Percentiles rank a stretch among this genome's conserved stretches.
phyloP scores from a whole-genome alignment of 1,140 invertebrate species.

The Eulimnadia texana region DNA sequence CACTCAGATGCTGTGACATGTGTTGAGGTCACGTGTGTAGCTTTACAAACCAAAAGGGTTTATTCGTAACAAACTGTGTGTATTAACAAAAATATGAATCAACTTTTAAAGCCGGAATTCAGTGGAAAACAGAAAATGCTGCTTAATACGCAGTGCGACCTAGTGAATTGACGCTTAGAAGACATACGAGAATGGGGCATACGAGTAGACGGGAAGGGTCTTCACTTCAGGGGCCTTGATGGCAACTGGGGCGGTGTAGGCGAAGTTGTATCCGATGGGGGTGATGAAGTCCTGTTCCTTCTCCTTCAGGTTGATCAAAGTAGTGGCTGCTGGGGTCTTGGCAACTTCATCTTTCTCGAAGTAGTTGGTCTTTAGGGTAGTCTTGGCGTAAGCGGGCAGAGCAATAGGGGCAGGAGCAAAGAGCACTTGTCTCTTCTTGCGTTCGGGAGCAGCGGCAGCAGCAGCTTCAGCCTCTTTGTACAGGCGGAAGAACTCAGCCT shows the following conservation, averaged over 20 bases:
- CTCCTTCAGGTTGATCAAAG: slow-evolving; percentile 8
- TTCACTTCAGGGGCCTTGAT: slow-evolving; percentile 21
- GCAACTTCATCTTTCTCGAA: slow-evolving; percentile 18
- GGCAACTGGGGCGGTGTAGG: slow-evolving; percentile 19
- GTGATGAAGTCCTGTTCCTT: slow-evolving; percentile 3
- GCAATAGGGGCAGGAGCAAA: background rate
- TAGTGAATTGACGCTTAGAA: background rate
- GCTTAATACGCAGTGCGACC: too few species aligned
- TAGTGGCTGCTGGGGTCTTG: slow-evolving; percentile 18
- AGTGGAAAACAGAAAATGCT: too few species aligned
- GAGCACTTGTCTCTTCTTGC: slow-evolving; percentile 3
- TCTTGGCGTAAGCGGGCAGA: slow-evolving; percentile 1
- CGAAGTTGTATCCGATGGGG: slow-evolving; percentile 9
- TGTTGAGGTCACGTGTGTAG: too few species aligned
- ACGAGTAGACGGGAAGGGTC: background rate
- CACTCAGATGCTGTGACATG: too few species aligned
- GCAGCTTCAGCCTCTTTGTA: slow-evolving; percentile 19
- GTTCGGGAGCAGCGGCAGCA: slow-evolving; percentile 5
- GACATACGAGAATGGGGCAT: background rate
- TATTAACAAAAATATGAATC: too few species aligned
- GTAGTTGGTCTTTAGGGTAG: slow-evolving; percentile 17
- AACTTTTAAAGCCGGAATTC: too few species aligned
- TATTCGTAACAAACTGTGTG: too few species aligned
- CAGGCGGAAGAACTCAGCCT: slow-evolving; percentile 16
- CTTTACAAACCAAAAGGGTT: too few species aligned